phyloP scores from a whole-genome alignment of 2,888 invertebrate genomes.

The Aleiodes alternator region DNA sequence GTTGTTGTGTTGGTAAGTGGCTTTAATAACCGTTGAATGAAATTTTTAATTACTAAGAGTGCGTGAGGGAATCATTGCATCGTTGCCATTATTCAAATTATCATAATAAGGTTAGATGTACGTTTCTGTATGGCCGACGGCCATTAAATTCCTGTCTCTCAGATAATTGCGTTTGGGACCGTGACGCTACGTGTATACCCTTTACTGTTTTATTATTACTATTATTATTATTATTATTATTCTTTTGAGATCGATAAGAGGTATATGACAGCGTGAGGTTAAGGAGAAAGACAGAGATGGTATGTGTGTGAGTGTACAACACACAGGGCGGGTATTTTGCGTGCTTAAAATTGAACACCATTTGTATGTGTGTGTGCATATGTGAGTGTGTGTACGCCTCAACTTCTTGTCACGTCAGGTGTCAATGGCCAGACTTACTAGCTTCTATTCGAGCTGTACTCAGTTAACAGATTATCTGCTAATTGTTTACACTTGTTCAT shows the following conservation, averaged over 20 bases:
- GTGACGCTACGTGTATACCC: slow-evolving; percentile 35
- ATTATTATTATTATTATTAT: too few relatives aligned
- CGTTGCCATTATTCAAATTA: slow-evolving; percentile 27
- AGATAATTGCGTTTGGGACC: slow-evolving; percentile 39
- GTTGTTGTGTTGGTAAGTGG: neutral
- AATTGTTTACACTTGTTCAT: too few relatives aligned
- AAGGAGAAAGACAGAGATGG: neutral
- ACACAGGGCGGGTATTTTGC: slow-evolving; percentile 13
- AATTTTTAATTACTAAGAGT: slow-evolving; percentile 23
- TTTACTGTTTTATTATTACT: slow-evolving; percentile 1
- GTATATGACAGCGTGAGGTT: slow-evolving; percentile 20
- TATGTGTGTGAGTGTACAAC: slow-evolving; percentile 7
- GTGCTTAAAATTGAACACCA: slow-evolving; percentile 34
- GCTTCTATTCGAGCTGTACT: neutral
- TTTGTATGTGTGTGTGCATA: neutral
- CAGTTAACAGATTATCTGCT: neutral
- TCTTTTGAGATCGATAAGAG: slow-evolving; percentile 39
- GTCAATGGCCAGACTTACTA: slow-evolving; percentile 21
- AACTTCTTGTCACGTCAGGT: slow-evolving; percentile 35
- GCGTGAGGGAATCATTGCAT: slow-evolving; percentile 23
- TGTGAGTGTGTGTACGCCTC: slow-evolving; percentile 10
- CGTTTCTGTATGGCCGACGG: slow-evolving; percentile 27
- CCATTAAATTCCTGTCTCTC: slow-evolving; percentile 33
- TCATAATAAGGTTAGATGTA: slow-evolving; percentile 30
- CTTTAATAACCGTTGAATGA: slow-evolving; percentile 19